Conservation (phyloP, 2,797 vertebrate genomes). For the Bufotes viridis region DNA sequence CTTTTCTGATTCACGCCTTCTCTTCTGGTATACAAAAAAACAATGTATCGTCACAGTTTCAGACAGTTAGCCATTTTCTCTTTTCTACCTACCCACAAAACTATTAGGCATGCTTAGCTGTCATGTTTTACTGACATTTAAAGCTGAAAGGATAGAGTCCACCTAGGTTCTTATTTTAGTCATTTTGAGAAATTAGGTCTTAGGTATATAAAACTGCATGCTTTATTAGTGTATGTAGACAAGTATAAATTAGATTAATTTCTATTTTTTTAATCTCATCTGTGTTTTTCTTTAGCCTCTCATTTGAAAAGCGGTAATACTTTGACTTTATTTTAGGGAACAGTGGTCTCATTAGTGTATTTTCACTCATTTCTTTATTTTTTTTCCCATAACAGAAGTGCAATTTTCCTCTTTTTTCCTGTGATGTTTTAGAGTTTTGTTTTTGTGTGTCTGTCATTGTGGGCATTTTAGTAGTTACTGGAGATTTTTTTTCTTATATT, state of each 20-base stretch:
- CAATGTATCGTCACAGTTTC: conserved; percentile 56
- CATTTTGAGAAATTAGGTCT: conserved; percentile 1
- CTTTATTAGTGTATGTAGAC: conserved; percentile 57
- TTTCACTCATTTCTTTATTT: conserved; percentile 66
- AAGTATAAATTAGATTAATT: conserved; percentile 57
- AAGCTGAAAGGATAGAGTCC: not conserved
- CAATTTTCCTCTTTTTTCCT: conserved; percentile 69
- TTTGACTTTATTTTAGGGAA: conserved; percentile 77
- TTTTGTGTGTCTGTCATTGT: conserved; percentile 76
- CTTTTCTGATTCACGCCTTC: conserved; percentile 44
- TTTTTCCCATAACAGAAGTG: conserved; percentile 77
- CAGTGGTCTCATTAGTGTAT: conserved; percentile 68
- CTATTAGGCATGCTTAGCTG: conserved; percentile 13
- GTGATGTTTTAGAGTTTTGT: conserved; percentile 76
- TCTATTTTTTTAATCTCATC: conserved; percentile 75
- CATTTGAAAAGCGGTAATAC: conserved; percentile 81
- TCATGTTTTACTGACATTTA: conserved; percentile 11
- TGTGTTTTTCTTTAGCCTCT: conserved; percentile 84
- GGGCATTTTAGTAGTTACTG: conserved; percentile 63
- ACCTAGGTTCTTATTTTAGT: not conserved
- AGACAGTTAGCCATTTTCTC: conserved; percentile 47
- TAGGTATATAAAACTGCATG: conserved; percentile 51
- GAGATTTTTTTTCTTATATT: conserved; percentile 65
- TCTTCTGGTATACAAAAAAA: conserved; percentile 3
- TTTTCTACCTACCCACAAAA: conserved; percentile 45